Base-by-base conservation (phyloP, 2,888 invertebrate species). In the Beris chalybata region DNA sequence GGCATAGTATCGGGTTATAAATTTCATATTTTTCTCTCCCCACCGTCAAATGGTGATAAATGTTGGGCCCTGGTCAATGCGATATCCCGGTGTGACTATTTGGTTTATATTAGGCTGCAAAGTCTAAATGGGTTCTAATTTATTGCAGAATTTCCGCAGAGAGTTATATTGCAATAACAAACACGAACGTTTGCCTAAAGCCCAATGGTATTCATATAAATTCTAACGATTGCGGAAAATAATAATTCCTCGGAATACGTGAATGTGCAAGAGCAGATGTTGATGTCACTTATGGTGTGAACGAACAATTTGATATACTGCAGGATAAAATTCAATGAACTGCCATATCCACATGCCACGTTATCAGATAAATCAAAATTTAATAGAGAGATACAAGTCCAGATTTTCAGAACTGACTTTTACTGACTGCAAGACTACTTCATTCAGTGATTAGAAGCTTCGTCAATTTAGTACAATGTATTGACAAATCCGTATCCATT, bases 251-350 rank as follows among this genome's bases (percentile, higher is more conserved):
- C 50, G 32, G 38, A 7, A 9, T 7, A 38, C 38, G 38, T 38
- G 9, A 61, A 50, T 61, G 61, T 50, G 50, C 32, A 50, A 5
- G 50, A 61, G 61, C 61, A 61, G 61, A 61, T 61, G 61, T 52
- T 61, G 30, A 38, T 61, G 61, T 61, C 61, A 52, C 50, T 61
- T 61, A 50, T 30, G 43, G 52, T 59, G 31, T 6, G 13, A n/a
- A 59, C n/a, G 6, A 15, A 58, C 45, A 48, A n/a, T 59, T 59
- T 59, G 31, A 59, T 59, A 31, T 22, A 59, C 38, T 61, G 61
- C 61, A 50, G 52, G 32, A 50, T 61, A 15, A 56, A 43, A 6
- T 56, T 43, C 43, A 15, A 22, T 61, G 61, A 61, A 50, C 50
- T 61, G 61, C 52, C 50, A 38, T 38, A 11, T 61, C 52, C 52